Percentiles rank a stretch among this genome's conserved stretches.
These are phyloP conservation scores for Scomber scombrus DNA, from an alignment of 2,113 vertebrate genomes.

Conservation along the genomic window DNA sequence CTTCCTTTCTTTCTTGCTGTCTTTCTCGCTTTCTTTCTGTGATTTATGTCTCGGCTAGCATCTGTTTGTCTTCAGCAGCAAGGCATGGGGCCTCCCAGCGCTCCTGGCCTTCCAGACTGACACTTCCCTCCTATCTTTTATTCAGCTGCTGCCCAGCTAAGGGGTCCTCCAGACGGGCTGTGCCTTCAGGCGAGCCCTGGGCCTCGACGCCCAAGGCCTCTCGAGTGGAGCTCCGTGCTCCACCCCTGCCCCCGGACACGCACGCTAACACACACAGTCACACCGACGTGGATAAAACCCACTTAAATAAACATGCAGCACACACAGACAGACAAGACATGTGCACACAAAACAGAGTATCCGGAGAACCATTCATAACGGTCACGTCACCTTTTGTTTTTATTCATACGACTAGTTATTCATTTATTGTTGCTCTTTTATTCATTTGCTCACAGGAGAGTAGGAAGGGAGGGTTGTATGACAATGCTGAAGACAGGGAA, in stretches of 20 bases:
- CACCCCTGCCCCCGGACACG: constrained; percentile 44
- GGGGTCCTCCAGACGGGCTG: constrained; percentile 77
- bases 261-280: constrained; percentile 34
- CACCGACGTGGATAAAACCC: neutral
- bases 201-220: constrained; percentile 72
- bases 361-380: constrained; percentile 46
- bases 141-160: constrained; percentile 74
- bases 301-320: constrained; percentile 23
- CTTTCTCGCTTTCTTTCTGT: neutral
- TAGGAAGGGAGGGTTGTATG: neutral
- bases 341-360: neutral
- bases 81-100: constrained; percentile 51
- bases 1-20: neutral
- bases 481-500: constrained; percentile 10
- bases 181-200: constrained; percentile 80
- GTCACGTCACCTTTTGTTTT: constrained; percentile 65
- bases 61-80: constrained; percentile 55
- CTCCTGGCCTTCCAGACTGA: constrained; percentile 73
- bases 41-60: constrained; percentile 39
- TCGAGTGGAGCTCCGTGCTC: constrained; percentile 54
- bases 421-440: constrained; percentile 70
- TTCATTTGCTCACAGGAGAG: constrained; percentile 51
- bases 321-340: constrained; percentile 18
- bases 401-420: constrained; percentile 72
- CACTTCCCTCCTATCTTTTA: constrained; percentile 79